Percentiles rank a stretch among this genome's conserved stretches.
phyloP scores from a whole-genome alignment of 2,113 vertebrate genomes.

The human (Homo sapiens) region DNA sequence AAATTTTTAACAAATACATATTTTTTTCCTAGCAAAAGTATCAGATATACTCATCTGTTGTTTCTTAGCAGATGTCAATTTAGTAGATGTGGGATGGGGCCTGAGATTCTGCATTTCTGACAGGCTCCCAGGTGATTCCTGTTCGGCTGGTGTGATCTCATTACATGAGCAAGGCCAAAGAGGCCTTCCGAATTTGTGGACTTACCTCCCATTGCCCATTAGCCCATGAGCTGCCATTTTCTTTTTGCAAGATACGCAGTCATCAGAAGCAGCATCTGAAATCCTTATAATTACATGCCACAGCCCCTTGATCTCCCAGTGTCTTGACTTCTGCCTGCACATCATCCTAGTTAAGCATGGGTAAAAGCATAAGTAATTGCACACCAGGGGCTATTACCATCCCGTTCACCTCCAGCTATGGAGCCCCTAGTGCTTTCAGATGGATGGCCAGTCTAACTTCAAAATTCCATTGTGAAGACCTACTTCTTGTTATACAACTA shows the following conservation, averaged over 20 bases:
- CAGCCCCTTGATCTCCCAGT: background rate
- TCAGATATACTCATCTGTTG: background rate
- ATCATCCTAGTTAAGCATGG: background rate
- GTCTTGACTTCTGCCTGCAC: background rate
- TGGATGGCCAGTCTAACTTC: background rate
- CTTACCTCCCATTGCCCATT: background rate
- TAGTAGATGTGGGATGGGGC: background rate
- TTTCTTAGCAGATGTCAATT: background rate
- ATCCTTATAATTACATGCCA: background rate
- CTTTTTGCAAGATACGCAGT: background rate
- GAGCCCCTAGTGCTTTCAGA: background rate
- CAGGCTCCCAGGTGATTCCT: background rate
- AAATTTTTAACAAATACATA: background rate
- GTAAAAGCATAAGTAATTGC: background rate
- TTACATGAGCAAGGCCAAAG: background rate
- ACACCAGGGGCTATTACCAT: too few relatives aligned
- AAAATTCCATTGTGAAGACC: background rate
- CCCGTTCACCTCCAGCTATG: background rate
- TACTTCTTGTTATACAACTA: background rate
- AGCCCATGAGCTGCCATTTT: background rate
- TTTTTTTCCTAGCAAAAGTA: slow-evolving; percentile 1
- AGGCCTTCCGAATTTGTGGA: background rate
- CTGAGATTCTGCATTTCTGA: background rate
- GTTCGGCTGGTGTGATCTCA: background rate
- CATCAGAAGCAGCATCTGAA: background rate